phyloP scores from a whole-genome alignment of 2,797 vertebrate genomes.

The Syndactyla subalaris region DNA sequence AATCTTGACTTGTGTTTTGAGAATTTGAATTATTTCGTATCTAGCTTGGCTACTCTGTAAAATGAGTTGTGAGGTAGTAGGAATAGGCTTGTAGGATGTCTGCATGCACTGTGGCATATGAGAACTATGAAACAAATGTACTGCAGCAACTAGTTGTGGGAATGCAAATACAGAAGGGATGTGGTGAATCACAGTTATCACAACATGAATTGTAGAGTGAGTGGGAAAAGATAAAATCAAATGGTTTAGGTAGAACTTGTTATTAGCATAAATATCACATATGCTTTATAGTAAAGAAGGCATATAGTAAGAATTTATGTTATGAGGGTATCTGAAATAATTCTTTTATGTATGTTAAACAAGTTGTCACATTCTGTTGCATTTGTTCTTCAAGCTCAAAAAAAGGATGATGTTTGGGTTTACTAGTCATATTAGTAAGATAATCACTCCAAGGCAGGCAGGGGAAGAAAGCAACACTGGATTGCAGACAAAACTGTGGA shows the following conservation, averaged over 20 bases:
- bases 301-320: not conserved
- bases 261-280: not conserved
- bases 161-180: not conserved
- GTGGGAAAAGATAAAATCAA: not conserved
- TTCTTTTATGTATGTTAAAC: not conserved
- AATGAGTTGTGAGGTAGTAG: not conserved
- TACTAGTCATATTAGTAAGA: not conserved
- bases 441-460: not conserved
- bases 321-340: slow-evolving; percentile 42
- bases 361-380: slow-evolving; percentile 4
- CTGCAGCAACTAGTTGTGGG: not conserved
- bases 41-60: not conserved
- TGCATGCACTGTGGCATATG: not conserved
- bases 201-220: not conserved
- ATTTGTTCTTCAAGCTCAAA: slow-evolving; percentile 19
- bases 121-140: not conserved
- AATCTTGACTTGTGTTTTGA: not conserved
- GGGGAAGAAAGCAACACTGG: not conserved
- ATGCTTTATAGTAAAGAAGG: slow-evolving; percentile 5
- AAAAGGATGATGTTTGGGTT: not conserved
- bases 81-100: not conserved
- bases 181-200: not conserved
- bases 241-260: not conserved
- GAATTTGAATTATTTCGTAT: slow-evolving; percentile 5
- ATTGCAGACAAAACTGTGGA: not conserved